Evolutionary conservation across 2,113 vertebrate genomes (phyloP).

Genomic region (Sinocyclocheilus grahami): DNA sequence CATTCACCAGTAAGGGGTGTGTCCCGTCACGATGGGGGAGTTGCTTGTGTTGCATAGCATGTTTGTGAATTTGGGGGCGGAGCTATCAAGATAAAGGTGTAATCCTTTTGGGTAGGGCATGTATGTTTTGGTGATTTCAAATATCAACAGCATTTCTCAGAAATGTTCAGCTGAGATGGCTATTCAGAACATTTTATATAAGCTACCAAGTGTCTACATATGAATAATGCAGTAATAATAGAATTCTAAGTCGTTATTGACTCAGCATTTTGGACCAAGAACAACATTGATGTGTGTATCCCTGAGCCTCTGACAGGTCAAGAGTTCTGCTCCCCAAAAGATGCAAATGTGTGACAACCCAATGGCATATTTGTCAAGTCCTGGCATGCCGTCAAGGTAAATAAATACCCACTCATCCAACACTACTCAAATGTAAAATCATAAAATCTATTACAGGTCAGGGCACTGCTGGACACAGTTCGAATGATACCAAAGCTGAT

Average conservation of each 20-base stretch:
- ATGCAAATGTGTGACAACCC: slow-evolving; percentile 16
- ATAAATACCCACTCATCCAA: slow-evolving; percentile 32
- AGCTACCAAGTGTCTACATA: not conserved
- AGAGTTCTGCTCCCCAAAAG: slow-evolving; percentile 18
- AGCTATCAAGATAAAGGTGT: too few species aligned
- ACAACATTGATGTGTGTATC: slow-evolving; percentile 37
- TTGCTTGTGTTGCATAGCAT: too few species aligned
- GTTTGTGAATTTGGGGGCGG: too few species aligned
- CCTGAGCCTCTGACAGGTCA: slow-evolving; percentile 46
- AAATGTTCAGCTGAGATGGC: too few species aligned
- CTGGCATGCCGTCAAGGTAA: slow-evolving; percentile 32
- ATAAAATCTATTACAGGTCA: not conserved
- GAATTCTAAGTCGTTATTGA: not conserved
- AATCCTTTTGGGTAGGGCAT: too few species aligned
- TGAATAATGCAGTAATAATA: not conserved
- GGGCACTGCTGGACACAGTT: not conserved
- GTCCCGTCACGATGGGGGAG: too few species aligned
- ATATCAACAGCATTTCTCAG: too few species aligned
- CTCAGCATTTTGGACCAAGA: not conserved
- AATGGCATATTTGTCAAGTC: slow-evolving; percentile 36
- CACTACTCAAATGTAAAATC: slow-evolving; percentile 8
- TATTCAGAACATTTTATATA: not conserved
- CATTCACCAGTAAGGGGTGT: too few species aligned
- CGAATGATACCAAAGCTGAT: not conserved
- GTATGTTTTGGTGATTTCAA: too few species aligned